These are phyloP conservation scores for Drosophila equinoxialis DNA, from an alignment of 1,140 invertebrate genomes.

Conservation along the genomic window DNA sequence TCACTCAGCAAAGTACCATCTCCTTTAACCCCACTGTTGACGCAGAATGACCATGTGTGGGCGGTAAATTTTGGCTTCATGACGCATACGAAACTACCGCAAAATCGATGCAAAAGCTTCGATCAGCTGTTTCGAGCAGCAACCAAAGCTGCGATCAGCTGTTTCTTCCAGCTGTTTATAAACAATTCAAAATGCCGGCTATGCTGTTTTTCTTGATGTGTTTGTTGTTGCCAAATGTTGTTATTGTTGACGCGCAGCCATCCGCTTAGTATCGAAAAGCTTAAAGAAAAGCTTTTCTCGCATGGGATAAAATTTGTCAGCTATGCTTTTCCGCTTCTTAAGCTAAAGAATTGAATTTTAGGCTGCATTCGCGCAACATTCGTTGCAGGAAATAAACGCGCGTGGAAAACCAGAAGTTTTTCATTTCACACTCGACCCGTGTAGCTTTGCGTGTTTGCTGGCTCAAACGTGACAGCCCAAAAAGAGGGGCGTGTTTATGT, in stretches of 20 bases:
- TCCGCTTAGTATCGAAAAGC: conserved; percentile 30
- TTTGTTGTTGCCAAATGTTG: conserved; percentile 26
- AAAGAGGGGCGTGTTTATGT: conserved; percentile 52
- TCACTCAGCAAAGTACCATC: background rate
- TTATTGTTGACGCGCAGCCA: conserved; percentile 7
- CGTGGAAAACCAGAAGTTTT: conserved; percentile 39
- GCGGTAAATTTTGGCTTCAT: background rate
- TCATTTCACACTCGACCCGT: conserved; percentile 21
- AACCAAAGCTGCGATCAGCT: conserved; percentile 24
- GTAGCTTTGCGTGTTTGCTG: conserved; percentile 36
- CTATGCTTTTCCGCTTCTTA: conserved; percentile 35
- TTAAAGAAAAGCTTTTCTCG: conserved; percentile 24
- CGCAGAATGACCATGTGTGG: background rate
- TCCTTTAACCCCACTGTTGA: conserved; percentile 4
- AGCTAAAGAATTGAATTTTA: conserved; percentile 45
- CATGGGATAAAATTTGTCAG: conserved; percentile 29
- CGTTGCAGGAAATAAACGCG: conserved; percentile 66
- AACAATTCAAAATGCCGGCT: conserved; percentile 62
- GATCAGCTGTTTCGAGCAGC: conserved; percentile 1
- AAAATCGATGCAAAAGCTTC: conserved; percentile 4
- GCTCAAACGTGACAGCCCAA: conserved; percentile 12
- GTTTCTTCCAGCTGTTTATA: conserved; percentile 50
- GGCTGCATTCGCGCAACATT: conserved; percentile 73
- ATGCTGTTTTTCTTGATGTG: conserved; percentile 27
- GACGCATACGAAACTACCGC: conserved; percentile 1